Percentiles rank a stretch among this genome's conserved stretches.
phyloP scores from a whole-genome alignment of 2,888 invertebrate species.

The Cephus pulcher region DNA sequence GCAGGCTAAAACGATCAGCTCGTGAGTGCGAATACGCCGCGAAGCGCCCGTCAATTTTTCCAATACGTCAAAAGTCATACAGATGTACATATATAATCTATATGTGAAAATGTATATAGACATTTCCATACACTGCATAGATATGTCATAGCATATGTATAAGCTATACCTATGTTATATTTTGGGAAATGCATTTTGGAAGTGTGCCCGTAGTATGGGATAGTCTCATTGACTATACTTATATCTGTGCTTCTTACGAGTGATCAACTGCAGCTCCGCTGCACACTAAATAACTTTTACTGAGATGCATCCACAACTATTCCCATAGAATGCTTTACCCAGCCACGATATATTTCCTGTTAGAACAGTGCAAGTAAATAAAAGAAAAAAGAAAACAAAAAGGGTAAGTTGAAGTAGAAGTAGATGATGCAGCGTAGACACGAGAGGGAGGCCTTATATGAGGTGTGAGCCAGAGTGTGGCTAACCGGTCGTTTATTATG shows the following conservation, averaged over 20 bases:
- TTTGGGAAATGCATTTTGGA: too few species aligned
- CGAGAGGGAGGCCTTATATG: conserved; percentile 1
- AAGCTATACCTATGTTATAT: too few species aligned
- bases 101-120: background rate
- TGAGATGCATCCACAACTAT: background rate
- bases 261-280: background rate
- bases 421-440: background rate
- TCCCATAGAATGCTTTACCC: background rate
- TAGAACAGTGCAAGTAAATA: background rate
- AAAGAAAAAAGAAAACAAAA: background rate
- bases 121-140: background rate
- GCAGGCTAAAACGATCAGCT: background rate
- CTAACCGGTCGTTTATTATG: conserved; percentile 65
- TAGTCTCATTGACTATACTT: too few species aligned
- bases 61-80: background rate
- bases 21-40: background rate
- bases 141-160: too few species aligned
- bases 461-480: conserved; percentile 49
- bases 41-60: background rate
- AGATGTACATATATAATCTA: background rate
- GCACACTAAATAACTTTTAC: background rate
- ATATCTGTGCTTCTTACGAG: background rate
- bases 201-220: too few species aligned
- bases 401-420: background rate
- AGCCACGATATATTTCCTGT: background rate